phyloP scores from a whole-genome alignment of 1,140 invertebrate species.

The Chrysomallon squamiferum region DNA sequence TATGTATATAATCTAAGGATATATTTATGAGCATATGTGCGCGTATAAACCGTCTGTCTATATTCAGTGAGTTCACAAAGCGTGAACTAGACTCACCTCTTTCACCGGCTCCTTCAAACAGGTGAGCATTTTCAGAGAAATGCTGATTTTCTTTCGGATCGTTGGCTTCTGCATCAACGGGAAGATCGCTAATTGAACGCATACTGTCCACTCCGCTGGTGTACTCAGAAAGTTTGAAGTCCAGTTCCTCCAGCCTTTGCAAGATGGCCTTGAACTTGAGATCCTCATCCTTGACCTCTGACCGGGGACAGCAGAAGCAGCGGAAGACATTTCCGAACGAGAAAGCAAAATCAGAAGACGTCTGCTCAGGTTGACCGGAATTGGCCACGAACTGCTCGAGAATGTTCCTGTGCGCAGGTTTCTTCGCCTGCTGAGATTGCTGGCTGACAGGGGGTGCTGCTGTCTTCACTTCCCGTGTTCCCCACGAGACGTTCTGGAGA shows the following conservation, averaged over 20 bases:
- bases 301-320: slow-evolving; percentile 22
- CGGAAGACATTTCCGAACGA: slow-evolving; percentile 22
- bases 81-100: too few relatives aligned
- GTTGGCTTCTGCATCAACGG: not conserved
- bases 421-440: not conserved
- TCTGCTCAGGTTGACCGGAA: not conserved
- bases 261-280: slow-evolving; percentile 27
- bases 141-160: not conserved
- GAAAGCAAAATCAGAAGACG: slow-evolving; percentile 15
- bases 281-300: slow-evolving; percentile 12
- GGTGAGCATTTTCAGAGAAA: slow-evolving; percentile 15
- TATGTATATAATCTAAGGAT: too few relatives aligned
- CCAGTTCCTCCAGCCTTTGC: slow-evolving; percentile 27
- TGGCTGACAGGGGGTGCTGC: slow-evolving; percentile 8
- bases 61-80: too few relatives aligned
- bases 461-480: slow-evolving; percentile 72
- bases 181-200: slow-evolving; percentile 6
- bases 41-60: too few relatives aligned
- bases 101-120: slow-evolving; percentile 30
- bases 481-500: slow-evolving; percentile 88
- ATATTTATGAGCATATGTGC: too few relatives aligned
- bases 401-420: slow-evolving; percentile 3
- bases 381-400: slow-evolving; percentile 8
- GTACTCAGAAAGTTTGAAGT: slow-evolving; percentile 13
- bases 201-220: slow-evolving; percentile 6